A percentile compares a stretch with the other conserved stretches of the same genome.
Conservation (phyloP, 2,113 vertebrate genomes). For the Haemorhous mexicanus region DNA sequence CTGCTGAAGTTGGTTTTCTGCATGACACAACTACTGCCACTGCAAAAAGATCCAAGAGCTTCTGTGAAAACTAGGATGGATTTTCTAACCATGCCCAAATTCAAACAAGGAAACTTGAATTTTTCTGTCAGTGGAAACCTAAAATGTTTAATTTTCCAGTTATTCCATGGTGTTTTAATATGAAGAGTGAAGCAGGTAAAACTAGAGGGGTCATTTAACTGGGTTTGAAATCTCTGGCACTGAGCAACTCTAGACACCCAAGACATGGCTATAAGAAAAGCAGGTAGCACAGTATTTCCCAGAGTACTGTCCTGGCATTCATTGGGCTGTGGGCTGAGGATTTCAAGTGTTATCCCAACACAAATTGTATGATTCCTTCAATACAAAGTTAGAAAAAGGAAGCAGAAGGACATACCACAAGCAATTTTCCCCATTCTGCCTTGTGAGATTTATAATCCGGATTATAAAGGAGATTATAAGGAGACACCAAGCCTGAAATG, state of each 20-base stretch:
- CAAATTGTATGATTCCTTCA: not conserved
- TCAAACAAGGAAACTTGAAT: not conserved
- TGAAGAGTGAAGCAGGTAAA: not conserved
- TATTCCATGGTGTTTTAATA: not conserved
- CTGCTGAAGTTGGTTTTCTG: not conserved
- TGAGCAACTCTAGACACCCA: not conserved
- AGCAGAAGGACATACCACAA: not conserved
- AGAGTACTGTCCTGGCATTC: not conserved
- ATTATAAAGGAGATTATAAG: no score
- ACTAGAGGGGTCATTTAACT: not conserved
- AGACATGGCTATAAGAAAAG: not conserved
- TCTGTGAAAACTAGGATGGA: not conserved
- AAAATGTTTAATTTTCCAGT: not conserved
- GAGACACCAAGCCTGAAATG: not conserved
- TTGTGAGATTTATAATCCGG: not conserved
- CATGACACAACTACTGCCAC: not conserved
- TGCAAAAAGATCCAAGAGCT: not conserved
- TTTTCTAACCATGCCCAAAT: not conserved
- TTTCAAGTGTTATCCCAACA: not conserved
- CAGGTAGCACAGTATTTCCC: not conserved
- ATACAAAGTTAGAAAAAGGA: not conserved
- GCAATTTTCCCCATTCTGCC: not conserved
- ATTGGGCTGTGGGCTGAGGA: not conserved
- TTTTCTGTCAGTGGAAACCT: not conserved
- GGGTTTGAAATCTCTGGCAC: not conserved